These are phyloP conservation scores for Sialis lutaria DNA, from an alignment of 2,888 invertebrate species.

Conservation along the genomic window DNA sequence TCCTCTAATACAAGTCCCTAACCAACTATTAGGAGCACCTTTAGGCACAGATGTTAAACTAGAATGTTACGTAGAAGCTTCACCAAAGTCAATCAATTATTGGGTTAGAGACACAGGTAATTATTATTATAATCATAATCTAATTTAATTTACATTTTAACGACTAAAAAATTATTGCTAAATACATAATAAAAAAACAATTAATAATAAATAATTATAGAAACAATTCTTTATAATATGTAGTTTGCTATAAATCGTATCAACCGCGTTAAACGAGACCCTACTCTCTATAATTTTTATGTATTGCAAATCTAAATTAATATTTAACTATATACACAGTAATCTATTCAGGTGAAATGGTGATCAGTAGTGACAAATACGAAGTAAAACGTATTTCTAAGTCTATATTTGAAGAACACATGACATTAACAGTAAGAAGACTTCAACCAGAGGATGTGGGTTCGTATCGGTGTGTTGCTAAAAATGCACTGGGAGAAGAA, in stretches of 20 bases:
- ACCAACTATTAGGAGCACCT: constrained; percentile 36
- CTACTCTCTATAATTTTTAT: too few relatives aligned
- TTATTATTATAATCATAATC: neutral
- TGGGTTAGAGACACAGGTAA: constrained; percentile 34
- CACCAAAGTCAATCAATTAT: constrained; percentile 35
- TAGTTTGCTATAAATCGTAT: too few relatives aligned
- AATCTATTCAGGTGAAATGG: constrained; percentile 4
- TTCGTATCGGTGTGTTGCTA: constrained; percentile 4
- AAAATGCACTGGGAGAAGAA: constrained; percentile 5
- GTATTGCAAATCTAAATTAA: neutral
- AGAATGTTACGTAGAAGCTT: constrained; percentile 38
- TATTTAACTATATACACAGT: neutral
- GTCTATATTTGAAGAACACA: constrained; percentile 3
- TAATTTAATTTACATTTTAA: neutral
- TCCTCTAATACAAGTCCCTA: constrained; percentile 38
- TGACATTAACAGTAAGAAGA: constrained; percentile 3
- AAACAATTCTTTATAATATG: neutral
- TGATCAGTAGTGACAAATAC: constrained; percentile 4
- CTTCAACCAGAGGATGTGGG: constrained; percentile 4
- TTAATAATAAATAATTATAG: neutral
- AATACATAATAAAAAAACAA: neutral
- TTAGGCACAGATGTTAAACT: constrained; percentile 32
- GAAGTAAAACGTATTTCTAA: constrained; percentile 1
- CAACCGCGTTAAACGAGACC: too few relatives aligned
- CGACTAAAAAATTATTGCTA: neutral